Evolutionary conservation across 2,888 invertebrate genomes (phyloP).

Genomic region (Antitype chi): DNA sequence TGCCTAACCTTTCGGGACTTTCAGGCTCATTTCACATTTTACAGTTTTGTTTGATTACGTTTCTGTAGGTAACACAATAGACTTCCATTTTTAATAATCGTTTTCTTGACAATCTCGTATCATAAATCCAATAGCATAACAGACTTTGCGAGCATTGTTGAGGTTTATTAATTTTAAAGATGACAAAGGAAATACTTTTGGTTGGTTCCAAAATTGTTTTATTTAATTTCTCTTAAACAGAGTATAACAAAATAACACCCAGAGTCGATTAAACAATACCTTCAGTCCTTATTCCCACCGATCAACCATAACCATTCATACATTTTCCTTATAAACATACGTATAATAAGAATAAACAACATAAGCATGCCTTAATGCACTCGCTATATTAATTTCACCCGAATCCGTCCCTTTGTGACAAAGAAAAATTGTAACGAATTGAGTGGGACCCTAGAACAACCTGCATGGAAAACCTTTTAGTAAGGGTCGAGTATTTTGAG

Average conservation of each 20-base stretch:
- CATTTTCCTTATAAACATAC: conserved; percentile 37
- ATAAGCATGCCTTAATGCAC: conserved; percentile 80
- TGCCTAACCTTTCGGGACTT: too few relatives aligned
- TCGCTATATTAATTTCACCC: conserved; percentile 84
- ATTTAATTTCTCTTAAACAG: background rate
- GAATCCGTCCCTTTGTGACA: conserved; percentile 88
- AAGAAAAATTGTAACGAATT: conserved; percentile 89
- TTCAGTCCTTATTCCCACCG: background rate
- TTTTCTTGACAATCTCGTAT: background rate
- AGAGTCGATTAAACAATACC: background rate
- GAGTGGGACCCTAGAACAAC: conserved; percentile 81
- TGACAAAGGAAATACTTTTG: background rate
- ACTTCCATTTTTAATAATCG: background rate
- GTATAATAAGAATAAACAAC: conserved; percentile 60
- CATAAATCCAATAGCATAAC: background rate
- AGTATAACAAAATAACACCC: background rate
- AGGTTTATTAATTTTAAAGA: background rate
- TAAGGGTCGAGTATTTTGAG: conserved; percentile 49
- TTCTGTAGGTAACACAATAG: background rate
- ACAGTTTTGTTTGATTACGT: background rate
- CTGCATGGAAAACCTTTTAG: conserved; percentile 77
- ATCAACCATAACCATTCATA: conserved; percentile 13
- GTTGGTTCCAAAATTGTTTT: background rate
- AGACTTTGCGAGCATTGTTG: background rate
- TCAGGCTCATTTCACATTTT: background rate